These are phyloP conservation scores for Zaprionus kolodkinae DNA, from an alignment of 1,140 invertebrate species.

Conservation along the genomic window DNA sequence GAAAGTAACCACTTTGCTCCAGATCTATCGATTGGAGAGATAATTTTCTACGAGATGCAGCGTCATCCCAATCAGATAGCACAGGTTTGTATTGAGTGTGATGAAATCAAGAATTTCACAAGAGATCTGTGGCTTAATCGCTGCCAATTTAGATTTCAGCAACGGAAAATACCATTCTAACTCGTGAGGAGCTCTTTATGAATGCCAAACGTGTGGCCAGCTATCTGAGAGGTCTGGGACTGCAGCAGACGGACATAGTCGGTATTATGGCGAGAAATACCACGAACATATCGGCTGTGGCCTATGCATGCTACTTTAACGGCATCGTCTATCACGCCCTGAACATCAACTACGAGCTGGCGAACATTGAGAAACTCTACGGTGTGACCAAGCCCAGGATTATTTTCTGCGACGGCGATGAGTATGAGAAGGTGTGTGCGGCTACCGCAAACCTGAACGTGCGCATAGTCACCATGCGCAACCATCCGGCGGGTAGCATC, in stretches of 20 bases:
- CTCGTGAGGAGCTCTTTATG: conserved; percentile 24
- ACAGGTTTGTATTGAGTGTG: conserved; percentile 22
- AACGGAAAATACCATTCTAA: conserved; percentile 38
- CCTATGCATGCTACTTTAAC: conserved; percentile 47
- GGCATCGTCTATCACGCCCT: conserved; percentile 31
- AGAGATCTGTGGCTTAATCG: background rate
- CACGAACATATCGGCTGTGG: conserved; percentile 33
- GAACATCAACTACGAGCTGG: conserved; percentile 29
- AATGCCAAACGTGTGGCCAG: conserved; percentile 36
- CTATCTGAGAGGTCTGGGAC: conserved; percentile 12
- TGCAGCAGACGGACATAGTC: conserved; percentile 38
- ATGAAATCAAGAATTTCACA: background rate
- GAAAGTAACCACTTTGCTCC: conserved; percentile 21
- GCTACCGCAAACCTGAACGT: conserved; percentile 28
- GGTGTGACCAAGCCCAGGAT: conserved; percentile 45
- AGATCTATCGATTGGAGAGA: conserved; percentile 39
- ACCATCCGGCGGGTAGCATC: conserved; percentile 13
- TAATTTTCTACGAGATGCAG: conserved; percentile 50
- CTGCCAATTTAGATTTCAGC: conserved; percentile 37
- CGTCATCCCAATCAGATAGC: conserved; percentile 40
- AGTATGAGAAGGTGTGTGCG: conserved; percentile 29
- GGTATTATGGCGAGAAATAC: conserved; percentile 42
- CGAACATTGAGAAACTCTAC: conserved; percentile 25
- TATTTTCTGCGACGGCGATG: conserved; percentile 59
- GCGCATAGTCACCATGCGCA: conserved; percentile 41